Percentiles rank a stretch among this genome's conserved stretches.
Conservation (phyloP, 2,888 invertebrate genomes). For the Idaea aversata region DNA sequence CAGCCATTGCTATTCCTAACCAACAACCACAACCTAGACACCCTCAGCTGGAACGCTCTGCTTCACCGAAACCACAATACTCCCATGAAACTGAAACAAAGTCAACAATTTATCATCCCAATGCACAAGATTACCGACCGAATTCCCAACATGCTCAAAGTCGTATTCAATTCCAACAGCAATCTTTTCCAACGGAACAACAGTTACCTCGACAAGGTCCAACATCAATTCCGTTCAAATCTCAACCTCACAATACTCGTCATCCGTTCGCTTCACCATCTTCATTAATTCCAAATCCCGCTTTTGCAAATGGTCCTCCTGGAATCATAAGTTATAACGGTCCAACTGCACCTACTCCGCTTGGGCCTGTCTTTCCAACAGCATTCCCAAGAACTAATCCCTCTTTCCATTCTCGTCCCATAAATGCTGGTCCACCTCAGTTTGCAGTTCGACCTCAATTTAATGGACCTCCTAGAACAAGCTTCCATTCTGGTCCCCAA, state of each 20-base stretch:
- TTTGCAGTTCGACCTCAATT: conserved; percentile 62
- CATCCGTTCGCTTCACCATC: conserved; percentile 60
- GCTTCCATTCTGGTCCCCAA: conserved; percentile 76
- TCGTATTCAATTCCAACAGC: conserved; percentile 72
- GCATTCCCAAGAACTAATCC: conserved; percentile 59
- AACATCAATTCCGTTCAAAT: conserved; percentile 62
- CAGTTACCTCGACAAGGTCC: conserved; percentile 70
- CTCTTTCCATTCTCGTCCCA: conserved; percentile 56
- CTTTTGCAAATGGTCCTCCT: conserved; percentile 55
- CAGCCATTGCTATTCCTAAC: conserved; percentile 79
- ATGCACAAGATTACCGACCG: conserved; percentile 49
- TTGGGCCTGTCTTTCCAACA: conserved; percentile 53
- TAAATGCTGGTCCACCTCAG: conserved; percentile 38
- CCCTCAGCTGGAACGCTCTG: conserved; percentile 53
- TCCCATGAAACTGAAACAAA: conserved; percentile 44
- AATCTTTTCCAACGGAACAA: conserved; percentile 63
- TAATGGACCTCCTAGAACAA: conserved; percentile 62
- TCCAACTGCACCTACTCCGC: conserved; percentile 60
- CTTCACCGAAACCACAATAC: conserved; percentile 49
- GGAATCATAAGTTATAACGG: conserved; percentile 51
- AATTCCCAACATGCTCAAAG: conserved; percentile 61
- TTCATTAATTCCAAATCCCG: conserved; percentile 46
- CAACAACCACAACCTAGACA: conserved; percentile 49
- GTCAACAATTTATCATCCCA: conserved; percentile 42
- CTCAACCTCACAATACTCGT: conserved; percentile 50